These are phyloP conservation scores for Austrolebias charrua DNA, from an alignment of 2,797 vertebrate genomes.

Conservation along the genomic window DNA sequence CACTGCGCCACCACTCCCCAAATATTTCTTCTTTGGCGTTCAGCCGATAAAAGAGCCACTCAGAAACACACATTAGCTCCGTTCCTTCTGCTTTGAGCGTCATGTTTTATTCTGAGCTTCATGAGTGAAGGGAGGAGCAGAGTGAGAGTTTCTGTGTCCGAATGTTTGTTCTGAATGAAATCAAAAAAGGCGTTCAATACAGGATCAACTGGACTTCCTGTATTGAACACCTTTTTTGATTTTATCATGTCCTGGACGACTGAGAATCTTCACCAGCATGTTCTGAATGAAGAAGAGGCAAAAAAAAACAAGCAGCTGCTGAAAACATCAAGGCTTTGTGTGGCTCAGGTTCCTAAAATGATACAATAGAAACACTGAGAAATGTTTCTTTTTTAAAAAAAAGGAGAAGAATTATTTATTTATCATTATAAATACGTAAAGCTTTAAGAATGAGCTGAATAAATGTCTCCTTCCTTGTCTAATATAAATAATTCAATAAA, in stretches of 20 bases:
- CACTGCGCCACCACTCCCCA: too few relatives aligned
- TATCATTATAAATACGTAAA: too few relatives aligned
- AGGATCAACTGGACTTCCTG: too few relatives aligned
- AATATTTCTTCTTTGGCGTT: slow-evolving; percentile 46
- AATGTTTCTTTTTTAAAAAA: too few relatives aligned
- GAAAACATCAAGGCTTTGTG: slow-evolving; percentile 1
- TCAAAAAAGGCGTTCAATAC: too few relatives aligned
- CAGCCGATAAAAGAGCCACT: slow-evolving; percentile 58
- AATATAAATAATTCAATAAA: not conserved
- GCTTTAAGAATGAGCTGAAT: not conserved
- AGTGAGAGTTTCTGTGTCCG: slow-evolving; percentile 28
- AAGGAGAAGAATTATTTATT: too few relatives aligned
- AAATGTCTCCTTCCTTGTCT: not conserved
- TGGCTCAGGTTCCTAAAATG: too few relatives aligned
- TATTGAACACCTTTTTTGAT: too few relatives aligned
- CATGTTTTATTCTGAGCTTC: slow-evolving; percentile 57
- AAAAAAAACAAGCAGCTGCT: slow-evolving; percentile 8
- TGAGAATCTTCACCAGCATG: too few relatives aligned
- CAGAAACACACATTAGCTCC: slow-evolving; percentile 49
- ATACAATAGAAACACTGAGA: too few relatives aligned
- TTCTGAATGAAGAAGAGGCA: slow-evolving; percentile 11
- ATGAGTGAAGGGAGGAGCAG: slow-evolving; percentile 43
- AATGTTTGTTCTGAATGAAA: slow-evolving; percentile 14
- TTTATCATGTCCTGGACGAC: too few relatives aligned
- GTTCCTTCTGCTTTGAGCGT: slow-evolving; percentile 60